Evolutionary conservation across 2,113 vertebrate genomes (phyloP).

Genomic region (Acanthisitta chloris): DNA sequence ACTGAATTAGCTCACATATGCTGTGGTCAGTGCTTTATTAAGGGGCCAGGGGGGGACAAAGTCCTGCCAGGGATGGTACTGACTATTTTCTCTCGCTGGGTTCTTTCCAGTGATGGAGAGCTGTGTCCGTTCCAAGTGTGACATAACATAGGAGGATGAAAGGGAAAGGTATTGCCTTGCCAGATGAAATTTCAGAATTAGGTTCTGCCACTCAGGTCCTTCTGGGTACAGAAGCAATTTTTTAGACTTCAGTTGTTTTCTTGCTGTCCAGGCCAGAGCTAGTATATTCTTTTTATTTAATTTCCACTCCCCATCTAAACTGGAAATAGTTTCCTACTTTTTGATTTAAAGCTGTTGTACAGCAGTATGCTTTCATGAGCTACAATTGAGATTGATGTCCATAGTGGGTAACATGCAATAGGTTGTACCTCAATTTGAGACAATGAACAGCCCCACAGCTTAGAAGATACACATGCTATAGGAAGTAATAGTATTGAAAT

Average conservation of each 20-base stretch:
- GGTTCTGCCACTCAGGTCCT: background rate
- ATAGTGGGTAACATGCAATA: background rate
- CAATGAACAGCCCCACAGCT: background rate
- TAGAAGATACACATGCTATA: background rate
- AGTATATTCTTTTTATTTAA: conserved; percentile 13
- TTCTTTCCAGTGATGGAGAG: background rate
- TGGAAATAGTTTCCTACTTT: conserved; percentile 25
- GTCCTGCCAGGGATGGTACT: background rate
- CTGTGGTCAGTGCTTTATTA: background rate
- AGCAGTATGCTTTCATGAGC: background rate
- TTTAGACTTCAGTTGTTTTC: background rate
- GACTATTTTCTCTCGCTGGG: background rate
- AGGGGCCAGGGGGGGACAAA: background rate
- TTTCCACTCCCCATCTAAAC: background rate
- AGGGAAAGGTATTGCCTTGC: background rate
- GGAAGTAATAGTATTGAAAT: conserved; percentile 8
- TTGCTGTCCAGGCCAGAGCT: background rate
- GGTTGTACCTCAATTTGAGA: background rate
- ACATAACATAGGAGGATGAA: background rate
- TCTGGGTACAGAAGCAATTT: background rate
- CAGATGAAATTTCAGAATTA: background rate
- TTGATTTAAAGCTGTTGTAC: conserved; percentile 14
- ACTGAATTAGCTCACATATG: background rate
- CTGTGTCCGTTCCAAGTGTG: background rate
- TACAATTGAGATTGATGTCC: conserved; percentile 21